A percentile compares a stretch with the other conserved stretches of the same genome.
Evolutionary conservation across 2,888 invertebrate genomes (phyloP).

Genomic region (Hyposoter dolosus): DNA sequence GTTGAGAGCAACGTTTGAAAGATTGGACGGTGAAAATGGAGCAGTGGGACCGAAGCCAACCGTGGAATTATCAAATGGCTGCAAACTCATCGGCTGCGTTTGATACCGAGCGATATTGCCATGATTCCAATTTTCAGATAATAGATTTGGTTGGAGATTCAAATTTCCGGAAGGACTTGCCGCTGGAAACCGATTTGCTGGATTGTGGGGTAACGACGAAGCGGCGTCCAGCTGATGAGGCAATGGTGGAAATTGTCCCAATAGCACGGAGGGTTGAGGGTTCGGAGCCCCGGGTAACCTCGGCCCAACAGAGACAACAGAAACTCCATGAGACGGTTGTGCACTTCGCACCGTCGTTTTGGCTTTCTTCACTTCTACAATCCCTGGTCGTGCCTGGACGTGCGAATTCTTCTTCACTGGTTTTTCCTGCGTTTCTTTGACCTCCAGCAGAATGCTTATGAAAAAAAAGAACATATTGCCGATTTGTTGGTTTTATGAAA

Average conservation of each 20-base stretch:
- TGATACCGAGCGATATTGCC: background rate
- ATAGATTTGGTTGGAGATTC: constrained; percentile 12
- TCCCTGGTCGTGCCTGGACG: constrained; percentile 8
- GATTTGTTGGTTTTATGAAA: too few species aligned
- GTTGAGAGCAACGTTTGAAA: constrained; percentile 28
- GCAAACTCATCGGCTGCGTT: constrained; percentile 18
- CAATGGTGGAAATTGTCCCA: constrained; percentile 44
- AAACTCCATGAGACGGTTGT: background rate
- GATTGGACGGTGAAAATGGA: constrained; percentile 25
- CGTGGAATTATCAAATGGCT: background rate
- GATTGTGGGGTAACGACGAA: background rate
- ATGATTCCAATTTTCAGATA: constrained; percentile 4
- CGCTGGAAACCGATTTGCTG: background rate
- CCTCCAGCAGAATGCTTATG: constrained; percentile 48
- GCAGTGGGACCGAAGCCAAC: background rate
- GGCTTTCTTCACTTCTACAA: background rate
- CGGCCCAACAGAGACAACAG: background rate
- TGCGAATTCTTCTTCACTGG: constrained; percentile 13
- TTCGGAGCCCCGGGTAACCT: constrained; percentile 1
- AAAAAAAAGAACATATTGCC: background rate
- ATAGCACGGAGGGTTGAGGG: background rate
- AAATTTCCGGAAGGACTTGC: background rate
- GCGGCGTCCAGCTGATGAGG: background rate
- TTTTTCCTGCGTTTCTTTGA: constrained; percentile 53
- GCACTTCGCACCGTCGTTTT: background rate